phyloP scores from a whole-genome alignment of 2,888 invertebrate species.

The Thymelicus acteon region DNA sequence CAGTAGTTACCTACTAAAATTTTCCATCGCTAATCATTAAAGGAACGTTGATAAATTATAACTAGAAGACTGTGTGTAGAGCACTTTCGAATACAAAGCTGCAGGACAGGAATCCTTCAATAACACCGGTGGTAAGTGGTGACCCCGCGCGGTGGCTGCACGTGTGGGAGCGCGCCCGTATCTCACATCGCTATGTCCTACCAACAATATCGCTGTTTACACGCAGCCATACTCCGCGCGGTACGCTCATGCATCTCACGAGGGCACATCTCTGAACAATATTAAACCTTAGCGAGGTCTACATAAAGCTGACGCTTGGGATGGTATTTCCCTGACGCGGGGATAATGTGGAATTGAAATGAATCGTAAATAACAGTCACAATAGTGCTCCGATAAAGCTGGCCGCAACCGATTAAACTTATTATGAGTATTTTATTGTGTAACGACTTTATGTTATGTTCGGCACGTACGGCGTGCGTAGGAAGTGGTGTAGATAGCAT shows the following conservation, averaged over 20 bases:
- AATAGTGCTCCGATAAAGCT: background rate
- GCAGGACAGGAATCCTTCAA: background rate
- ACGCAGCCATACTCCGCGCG: background rate
- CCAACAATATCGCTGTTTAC: slow-evolving; percentile 19
- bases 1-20: too few relatives aligned
- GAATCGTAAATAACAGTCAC: background rate
- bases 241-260: background rate
- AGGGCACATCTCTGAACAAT: background rate
- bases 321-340: background rate
- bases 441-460: too few relatives aligned
- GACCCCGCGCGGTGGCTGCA: background rate
- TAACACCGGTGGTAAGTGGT: background rate
- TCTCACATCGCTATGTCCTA: slow-evolving; percentile 17
- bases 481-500: too few relatives aligned
- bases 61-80: too few relatives aligned
- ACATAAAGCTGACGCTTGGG: background rate
- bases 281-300: background rate
- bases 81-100: too few relatives aligned
- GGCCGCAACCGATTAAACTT: background rate
- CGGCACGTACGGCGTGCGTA: too few relatives aligned
- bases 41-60: too few relatives aligned
- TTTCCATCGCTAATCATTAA: too few relatives aligned
- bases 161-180: slow-evolving; percentile 21
- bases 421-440: too few relatives aligned
- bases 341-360: background rate